Base-by-base conservation (phyloP, 2,797 vertebrate genomes). In the Furcifer pardalis region DNA sequence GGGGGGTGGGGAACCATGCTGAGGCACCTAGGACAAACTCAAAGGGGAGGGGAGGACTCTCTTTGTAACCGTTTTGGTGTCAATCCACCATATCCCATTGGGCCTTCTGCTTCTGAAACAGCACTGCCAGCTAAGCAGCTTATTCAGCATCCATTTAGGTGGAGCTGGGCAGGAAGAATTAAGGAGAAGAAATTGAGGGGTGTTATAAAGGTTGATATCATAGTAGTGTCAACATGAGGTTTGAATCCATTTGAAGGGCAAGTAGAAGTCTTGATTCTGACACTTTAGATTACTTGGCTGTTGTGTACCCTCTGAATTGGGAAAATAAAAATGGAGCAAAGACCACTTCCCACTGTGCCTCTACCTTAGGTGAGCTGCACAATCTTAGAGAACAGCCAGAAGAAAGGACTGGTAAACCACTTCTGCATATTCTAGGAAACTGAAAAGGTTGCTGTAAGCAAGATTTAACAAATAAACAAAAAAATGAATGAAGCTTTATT, bases 21-120 rank as follows among this genome's bases (percentile, higher is more conserved):
- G 10, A 19, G 90, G 59, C 37, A 35, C 35, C n/a, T 9, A 71
- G 49, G 1, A 0, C 0, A 3, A 3, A 8, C 0, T 2, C 6
- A 0, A 35, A 49, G 37, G 17, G 35, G 27, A 60, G 42, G 40
- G 17, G 32, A n/a, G n/a, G n/a, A n/a, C n/a, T 52, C 62, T 72
- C 13, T 46, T 37, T 42, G 35, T 10, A n/a, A n/a, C 27, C 9
- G 19, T 2, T 2, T 68, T 37, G 17, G 23, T 42, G 35, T 21
- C 13, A 19, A 13, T 13, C 4, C 59, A 40, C 5, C 9, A 10
- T 37, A 35, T 35, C 40, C 19, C 59, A n/a, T 30, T 44, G 32
- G 66, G 62, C 15, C 44, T 49, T 76, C 10, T 4, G 1, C 2
- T 56, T 60, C 56, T 35, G 44, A 79, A 74, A 49, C 8, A 42